Evolutionary conservation across 1,140 invertebrate species (phyloP), one percentile per base, ranked within the genome.

Genomic region (Druon quercuslanigerum): DNA sequence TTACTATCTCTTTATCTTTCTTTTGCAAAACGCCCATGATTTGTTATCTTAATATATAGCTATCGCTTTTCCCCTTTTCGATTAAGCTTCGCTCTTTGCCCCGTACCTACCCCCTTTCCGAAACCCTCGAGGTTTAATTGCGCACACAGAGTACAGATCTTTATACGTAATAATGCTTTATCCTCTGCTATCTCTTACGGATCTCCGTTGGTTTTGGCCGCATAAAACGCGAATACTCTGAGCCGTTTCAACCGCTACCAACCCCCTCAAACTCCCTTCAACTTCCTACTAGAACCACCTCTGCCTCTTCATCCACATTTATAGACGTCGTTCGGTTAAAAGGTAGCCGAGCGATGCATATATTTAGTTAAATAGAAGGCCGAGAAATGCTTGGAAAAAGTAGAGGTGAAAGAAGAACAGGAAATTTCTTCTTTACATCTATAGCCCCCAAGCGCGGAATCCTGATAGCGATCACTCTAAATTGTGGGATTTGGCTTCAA

Each of bases 1-100:
- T 46, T 11, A 46, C 9, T 9, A 46, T 46, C 40, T 46, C 40
- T 46, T 46, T 46, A 46, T 11, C 40, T 46, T 46, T 46, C 40
- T 46, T 83, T 85, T 83, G 82, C 83, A 78, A 85, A 85, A 85
- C 81, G 74, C 74, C 82, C 78, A 85, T 85, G 84, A 85, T 85
- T 85, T 81, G 80, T 85, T 83, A 83, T 83, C 84, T 71, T 16
- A 66, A 51, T 40, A 46, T 57, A 71, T 19, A 12, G 16, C 74
- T 40, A 40, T 40, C 56, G 46, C 70, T 70, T 72, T 75, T 46
- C 46, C 33, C 50, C 73, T 33, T 17, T 51, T 33, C 54, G 73
- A 16, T 54, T n/a, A 50, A 50, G 50, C 51, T 70, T 72, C 74
- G 74, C 50, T 51, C 50, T 74, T 51, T 60, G 74, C 51, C 70